Evolutionary conservation across 2,797 vertebrate species (phyloP).

Genomic region (Schizopygopsis malacanthus): DNA sequence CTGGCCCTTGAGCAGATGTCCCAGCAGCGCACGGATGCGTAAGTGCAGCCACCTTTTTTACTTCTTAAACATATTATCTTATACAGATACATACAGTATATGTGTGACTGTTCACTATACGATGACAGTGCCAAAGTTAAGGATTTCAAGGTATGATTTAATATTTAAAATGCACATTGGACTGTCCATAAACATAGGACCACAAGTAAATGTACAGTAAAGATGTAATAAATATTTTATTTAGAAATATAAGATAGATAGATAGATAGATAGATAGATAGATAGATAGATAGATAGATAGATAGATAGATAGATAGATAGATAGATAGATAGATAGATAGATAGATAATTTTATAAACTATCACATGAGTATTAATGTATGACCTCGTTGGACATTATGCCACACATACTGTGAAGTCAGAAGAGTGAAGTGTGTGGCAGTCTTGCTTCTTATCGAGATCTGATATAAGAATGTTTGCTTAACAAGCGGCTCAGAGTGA

Average conservation of each 20-base stretch:
- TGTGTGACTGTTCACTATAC: neutral
- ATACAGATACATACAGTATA: neutral
- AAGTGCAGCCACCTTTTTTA: slow-evolving; percentile 22
- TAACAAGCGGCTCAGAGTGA: slow-evolving; percentile 30
- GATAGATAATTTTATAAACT: too few species aligned
- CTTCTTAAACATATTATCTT: slow-evolving; percentile 2
- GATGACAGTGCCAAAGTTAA: neutral
- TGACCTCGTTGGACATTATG: slow-evolving; percentile 8
- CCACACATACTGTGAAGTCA: neutral
- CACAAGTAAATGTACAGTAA: neutral
- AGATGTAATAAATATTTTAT: too few species aligned
- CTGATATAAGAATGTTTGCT: slow-evolving; percentile 51
- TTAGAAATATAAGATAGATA: neutral
- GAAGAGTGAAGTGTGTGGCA: slow-evolving; percentile 5
- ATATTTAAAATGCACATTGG: slow-evolving; percentile 8
- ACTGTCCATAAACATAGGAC: neutral
- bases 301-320: too few species aligned
- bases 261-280: too few species aligned
- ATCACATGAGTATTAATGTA: neutral
- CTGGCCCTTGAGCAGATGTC: slow-evolving; percentile 67
- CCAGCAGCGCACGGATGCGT: slow-evolving; percentile 50
- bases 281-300: too few species aligned
- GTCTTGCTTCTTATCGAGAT: slow-evolving; percentile 39
- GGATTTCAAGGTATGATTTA: neutral
- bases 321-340: too few species aligned